Evolutionary conservation across 1,140 invertebrate genomes (phyloP).

Genomic region (Drosophila ananassae): DNA sequence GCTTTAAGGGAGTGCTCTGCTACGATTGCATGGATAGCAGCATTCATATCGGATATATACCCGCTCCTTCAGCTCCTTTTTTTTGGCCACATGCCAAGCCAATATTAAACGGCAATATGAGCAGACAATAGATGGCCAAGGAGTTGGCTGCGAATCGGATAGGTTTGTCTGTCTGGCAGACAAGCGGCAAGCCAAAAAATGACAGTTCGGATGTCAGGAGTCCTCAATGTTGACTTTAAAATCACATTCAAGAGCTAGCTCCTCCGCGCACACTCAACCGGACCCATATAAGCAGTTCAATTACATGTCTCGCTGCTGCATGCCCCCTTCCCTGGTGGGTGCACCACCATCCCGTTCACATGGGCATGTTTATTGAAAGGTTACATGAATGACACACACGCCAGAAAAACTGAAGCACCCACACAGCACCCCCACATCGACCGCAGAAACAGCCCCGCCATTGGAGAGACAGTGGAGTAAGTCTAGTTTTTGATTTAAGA

Average conservation of each 20-base stretch:
- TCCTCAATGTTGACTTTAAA: constrained; percentile 75
- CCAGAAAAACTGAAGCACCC: constrained; percentile 55
- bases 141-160: constrained; percentile 13
- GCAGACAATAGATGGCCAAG: constrained; percentile 45
- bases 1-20: constrained; percentile 17
- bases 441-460: constrained; percentile 16
- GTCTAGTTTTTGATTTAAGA: neutral
- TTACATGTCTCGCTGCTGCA: constrained; percentile 52
- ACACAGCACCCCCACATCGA: constrained; percentile 31
- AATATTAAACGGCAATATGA: constrained; percentile 64
- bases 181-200: constrained; percentile 74
- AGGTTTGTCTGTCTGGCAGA: constrained; percentile 43
- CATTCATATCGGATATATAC: constrained; percentile 32
- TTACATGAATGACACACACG: constrained; percentile 68
- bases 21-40: constrained; percentile 27
- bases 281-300: constrained; percentile 53
- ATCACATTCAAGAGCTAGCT: constrained; percentile 64
- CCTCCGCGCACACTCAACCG: constrained; percentile 29
- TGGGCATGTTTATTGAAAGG: constrained; percentile 59
- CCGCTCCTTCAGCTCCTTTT: too few relatives aligned
- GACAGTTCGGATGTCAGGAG: constrained; percentile 74
- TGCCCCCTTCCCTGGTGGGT: constrained; percentile 15
- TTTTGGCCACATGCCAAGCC: constrained; percentile 51
- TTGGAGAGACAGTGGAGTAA: constrained; percentile 6
- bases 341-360: constrained; percentile 5